A percentile compares a stretch with the other conserved stretches of the same genome.
phyloP scores from a whole-genome alignment of 1,140 invertebrate genomes.

The Heliconius hewitsoni region DNA sequence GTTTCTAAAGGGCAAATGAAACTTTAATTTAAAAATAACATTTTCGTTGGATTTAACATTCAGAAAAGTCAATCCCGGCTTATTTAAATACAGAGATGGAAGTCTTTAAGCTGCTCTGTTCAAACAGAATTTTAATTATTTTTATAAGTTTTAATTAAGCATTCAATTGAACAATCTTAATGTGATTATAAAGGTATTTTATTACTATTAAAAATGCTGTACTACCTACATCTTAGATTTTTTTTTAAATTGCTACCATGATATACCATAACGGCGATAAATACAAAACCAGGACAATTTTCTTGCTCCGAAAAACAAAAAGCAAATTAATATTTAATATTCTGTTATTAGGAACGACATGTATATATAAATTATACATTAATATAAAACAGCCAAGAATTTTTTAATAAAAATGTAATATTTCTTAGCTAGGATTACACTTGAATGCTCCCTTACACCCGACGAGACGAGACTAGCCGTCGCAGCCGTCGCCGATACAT shows the following conservation, averaged over 20 bases:
- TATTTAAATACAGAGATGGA: background rate
- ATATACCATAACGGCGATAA: too few relatives aligned
- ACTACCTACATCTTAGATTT: too few relatives aligned
- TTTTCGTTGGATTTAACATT: background rate
- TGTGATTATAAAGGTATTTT: background rate
- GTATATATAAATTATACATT: too few relatives aligned
- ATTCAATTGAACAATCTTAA: background rate
- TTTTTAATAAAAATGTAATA: constrained; percentile 6
- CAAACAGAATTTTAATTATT: constrained; percentile 8
- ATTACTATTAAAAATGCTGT: too few relatives aligned
- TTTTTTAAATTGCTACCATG: too few relatives aligned
- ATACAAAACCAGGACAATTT: too few relatives aligned
- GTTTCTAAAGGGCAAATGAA: background rate
- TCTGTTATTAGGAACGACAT: too few relatives aligned
- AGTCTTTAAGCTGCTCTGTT: background rate
- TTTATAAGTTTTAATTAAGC: background rate
- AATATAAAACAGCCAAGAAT: too few relatives aligned
- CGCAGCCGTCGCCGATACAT: background rate
- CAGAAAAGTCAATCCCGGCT: background rate
- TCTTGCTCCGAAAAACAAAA: too few relatives aligned
- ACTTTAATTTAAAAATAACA: background rate
- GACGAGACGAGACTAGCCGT: background rate
- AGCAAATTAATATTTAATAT: too few relatives aligned
- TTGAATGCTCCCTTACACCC: background rate
- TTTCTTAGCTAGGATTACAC: background rate